Evolutionary conservation across 2,113 vertebrate species (phyloP).

Genomic region (Scophthalmus maximus): DNA sequence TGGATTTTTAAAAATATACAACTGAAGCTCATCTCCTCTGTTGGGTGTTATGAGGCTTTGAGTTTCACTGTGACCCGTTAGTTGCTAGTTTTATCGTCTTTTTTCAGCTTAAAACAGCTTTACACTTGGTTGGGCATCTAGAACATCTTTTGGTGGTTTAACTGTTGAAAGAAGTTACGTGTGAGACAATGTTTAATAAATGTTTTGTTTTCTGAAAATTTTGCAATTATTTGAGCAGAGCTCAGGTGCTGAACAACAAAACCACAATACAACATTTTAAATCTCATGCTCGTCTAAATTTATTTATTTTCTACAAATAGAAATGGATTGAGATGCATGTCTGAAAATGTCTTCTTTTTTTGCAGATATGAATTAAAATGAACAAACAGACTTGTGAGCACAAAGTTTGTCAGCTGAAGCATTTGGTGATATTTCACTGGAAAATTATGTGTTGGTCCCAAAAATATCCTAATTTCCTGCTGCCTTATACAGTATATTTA

Average conservation of each 20-base stretch:
- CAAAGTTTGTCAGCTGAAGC: background rate
- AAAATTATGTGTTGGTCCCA: background rate
- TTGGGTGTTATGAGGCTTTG: conserved; percentile 66
- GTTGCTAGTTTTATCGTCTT: conserved; percentile 65
- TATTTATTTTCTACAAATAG: conserved; percentile 4
- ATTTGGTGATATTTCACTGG: conserved; percentile 1
- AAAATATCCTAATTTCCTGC: conserved; percentile 16
- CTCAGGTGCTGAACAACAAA: background rate
- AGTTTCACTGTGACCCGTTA: conserved; percentile 61
- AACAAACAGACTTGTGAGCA: background rate
- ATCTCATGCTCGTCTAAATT: conserved; percentile 27
- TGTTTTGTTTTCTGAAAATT: conserved; percentile 63
- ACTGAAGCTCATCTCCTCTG: conserved; percentile 64
- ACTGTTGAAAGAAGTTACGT: conserved; percentile 33
- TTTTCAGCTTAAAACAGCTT: conserved; percentile 46
- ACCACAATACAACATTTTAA: conserved; percentile 11
- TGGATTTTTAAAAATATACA: conserved; percentile 44
- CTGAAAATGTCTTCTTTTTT: conserved; percentile 9
- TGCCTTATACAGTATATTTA: conserved; percentile 20
- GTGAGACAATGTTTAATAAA: conserved; percentile 62
- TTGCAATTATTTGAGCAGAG: conserved; percentile 24
- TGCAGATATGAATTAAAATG: conserved; percentile 32
- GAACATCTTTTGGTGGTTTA: conserved; percentile 6
- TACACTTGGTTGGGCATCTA: conserved; percentile 31
- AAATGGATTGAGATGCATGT: conserved; percentile 31